These are phyloP conservation scores for Cyprinodon tularosa DNA, from an alignment of 2,113 vertebrate genomes.

Conservation along the genomic window DNA sequence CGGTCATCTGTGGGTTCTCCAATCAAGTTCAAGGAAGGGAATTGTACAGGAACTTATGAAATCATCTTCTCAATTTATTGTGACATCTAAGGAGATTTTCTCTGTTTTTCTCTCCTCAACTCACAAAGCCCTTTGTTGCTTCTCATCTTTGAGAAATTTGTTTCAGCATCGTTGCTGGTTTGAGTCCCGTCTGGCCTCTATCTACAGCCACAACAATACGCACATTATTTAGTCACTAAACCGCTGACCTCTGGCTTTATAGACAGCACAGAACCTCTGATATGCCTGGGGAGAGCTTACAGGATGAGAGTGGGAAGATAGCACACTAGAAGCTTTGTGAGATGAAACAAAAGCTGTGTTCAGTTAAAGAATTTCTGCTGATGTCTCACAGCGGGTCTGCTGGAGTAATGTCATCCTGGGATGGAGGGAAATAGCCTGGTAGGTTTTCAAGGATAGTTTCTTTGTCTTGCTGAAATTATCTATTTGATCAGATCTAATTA, in stretches of 20 bases:
- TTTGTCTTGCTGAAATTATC: background rate
- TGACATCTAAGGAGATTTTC: background rate
- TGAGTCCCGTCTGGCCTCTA: conserved; percentile 1
- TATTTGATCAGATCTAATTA: background rate
- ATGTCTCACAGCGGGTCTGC: conserved; percentile 7
- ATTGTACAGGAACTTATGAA: conserved; percentile 13
- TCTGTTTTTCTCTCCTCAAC: conserved; percentile 16
- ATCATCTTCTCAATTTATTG: conserved; percentile 26
- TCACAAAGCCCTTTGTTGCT: conserved; percentile 61
- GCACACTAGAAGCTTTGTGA: conserved; percentile 65
- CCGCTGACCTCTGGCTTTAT: conserved; percentile 60
- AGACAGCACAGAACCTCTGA: conserved; percentile 30
- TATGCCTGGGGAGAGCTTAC: conserved; percentile 19
- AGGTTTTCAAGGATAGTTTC: background rate
- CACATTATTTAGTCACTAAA: conserved; percentile 69
- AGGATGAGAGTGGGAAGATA: conserved; percentile 40
- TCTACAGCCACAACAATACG: conserved; percentile 48
- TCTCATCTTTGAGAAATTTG: conserved; percentile 25
- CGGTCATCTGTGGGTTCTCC: conserved; percentile 4
- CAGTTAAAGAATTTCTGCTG: conserved; percentile 53
- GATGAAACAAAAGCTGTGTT: conserved; percentile 61
- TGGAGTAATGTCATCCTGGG: conserved; percentile 26
- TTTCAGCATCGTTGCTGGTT: conserved; percentile 15
- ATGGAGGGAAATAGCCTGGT: background rate
- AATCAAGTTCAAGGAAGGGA: conserved; percentile 12